These are phyloP conservation scores for Cyprichromis sp. DNA, from an alignment of 2,113 vertebrate genomes.

Conservation along the genomic window DNA sequence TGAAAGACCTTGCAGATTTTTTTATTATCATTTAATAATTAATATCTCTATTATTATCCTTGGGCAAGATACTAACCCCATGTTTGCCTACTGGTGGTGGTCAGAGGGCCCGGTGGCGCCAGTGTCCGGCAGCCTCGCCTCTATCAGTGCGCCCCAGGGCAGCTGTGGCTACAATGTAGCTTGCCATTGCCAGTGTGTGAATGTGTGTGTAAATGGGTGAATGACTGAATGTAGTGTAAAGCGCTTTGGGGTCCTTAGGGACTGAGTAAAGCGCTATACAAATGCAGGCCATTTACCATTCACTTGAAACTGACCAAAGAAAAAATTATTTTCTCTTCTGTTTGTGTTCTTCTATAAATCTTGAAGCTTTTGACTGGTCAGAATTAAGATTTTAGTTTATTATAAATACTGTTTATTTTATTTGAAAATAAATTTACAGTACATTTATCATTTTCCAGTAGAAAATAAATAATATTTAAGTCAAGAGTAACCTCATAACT, in stretches of 20 bases:
- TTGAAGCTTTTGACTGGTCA: neutral
- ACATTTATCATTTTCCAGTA: neutral
- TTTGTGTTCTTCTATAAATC: neutral
- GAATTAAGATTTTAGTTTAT: neutral
- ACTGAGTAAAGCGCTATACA: no score
- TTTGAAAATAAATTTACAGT: neutral
- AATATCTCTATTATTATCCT: neutral
- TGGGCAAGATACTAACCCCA: no score
- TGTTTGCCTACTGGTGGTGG: no score
- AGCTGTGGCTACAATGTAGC: no score
- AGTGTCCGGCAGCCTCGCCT: no score
- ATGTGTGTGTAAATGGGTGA: no score
- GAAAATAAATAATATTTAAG: neutral
- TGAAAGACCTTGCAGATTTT: neutral
- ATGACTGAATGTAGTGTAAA: no score
- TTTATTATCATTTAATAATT: neutral
- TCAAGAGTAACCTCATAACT: neutral
- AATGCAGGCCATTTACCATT: neutral
- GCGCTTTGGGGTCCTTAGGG: no score
- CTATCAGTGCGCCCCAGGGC: no score
- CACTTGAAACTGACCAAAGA: neutral
- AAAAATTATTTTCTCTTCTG: rapidly evolving
- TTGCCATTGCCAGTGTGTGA: no score
- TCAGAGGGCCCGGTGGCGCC: no score
- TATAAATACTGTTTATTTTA: neutral